Base-by-base conservation (phyloP, 2,797 vertebrate genomes). In the Neosilurus mollespiculum region DNA sequence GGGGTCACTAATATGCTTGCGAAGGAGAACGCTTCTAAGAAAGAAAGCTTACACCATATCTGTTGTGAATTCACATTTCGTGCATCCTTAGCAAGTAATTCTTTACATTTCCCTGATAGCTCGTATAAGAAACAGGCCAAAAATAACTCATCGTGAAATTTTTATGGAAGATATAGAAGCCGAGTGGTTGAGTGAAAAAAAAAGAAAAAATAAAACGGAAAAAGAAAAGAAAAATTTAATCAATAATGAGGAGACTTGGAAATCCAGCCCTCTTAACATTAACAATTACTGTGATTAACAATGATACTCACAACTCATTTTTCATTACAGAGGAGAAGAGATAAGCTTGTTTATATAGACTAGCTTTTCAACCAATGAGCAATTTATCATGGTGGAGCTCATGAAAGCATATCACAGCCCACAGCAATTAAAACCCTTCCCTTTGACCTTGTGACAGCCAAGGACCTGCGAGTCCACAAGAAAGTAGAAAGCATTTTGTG, bases 261-360 rank as follows among this genome's bases (percentile, higher is more conserved):
- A 95, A 94, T 92, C 90, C 92, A 92, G 90, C 91, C 95, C 95
- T 94, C 93, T 95, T 95, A 96, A 96, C 95, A 95, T 96, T 95
- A 95, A 95, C 95, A 96, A 95, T 96, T 96, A 96, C 93, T 93
- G 94, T 96, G 96, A 96, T 96, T 96, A 96, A 96, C 96, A 96
- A 94, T 96, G 95, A 95, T 95, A 95, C 95, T 95, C 93, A 93
- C 92, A 94, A 94, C 94, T 96, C 95, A 96, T 97, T 97, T 96
- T 96, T 97, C 96, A 96, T 94, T 92, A 91, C 93, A 93, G 95
- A 94, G 93, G 91, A 91, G 93, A 88, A 92, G 94, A 96, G 95
- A 96, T 96, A 97, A 97, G 95, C 94, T 94, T 94, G 94, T 96
- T 97, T 97, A 95, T 95, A 95, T 95, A 96, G 94, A 95, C 94